Evolutionary conservation across 2,888 invertebrate species (phyloP).

Genomic region (Pocota personata): DNA sequence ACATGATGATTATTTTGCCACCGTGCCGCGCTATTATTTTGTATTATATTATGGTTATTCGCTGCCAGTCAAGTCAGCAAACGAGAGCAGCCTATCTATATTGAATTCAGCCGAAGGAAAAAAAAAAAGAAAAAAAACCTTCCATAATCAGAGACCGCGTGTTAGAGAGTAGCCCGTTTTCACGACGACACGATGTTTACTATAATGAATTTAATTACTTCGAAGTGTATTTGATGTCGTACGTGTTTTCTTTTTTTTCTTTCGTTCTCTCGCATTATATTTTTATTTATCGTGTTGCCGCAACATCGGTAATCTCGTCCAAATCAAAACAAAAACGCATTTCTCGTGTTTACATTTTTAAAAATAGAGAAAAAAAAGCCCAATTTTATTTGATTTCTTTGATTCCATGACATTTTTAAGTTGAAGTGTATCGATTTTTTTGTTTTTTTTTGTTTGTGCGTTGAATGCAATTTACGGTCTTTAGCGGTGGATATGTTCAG

Average conservation of each 20-base stretch:
- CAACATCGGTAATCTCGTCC: conserved; percentile 61
- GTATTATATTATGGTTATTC: conserved; percentile 62
- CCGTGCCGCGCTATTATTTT: conserved; percentile 47
- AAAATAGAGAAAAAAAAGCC: conserved; percentile 14
- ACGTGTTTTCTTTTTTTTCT: conserved; percentile 65
- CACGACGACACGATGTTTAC: conserved; percentile 70
- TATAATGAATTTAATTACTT: conserved; percentile 74
- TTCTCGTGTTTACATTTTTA: conserved; percentile 69
- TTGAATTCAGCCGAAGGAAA: conserved; percentile 68
- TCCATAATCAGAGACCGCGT: conserved; percentile 74
- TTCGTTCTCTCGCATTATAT: conserved; percentile 68
- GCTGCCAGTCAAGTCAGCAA: conserved; percentile 70
- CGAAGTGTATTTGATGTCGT: conserved; percentile 73
- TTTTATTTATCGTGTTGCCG: conserved; percentile 71
- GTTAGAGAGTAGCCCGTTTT: conserved; percentile 68
- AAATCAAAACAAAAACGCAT: conserved; percentile 73
- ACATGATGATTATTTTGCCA: conserved; percentile 39
- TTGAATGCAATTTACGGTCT: conserved; percentile 34
- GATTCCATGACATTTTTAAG: conserved; percentile 30
- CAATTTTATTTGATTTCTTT: not conserved
- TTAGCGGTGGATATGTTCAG: conserved; percentile 17
- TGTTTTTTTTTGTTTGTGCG: conserved; percentile 1
- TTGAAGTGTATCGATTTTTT: conserved; percentile 43
- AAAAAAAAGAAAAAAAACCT: conserved; percentile 66
- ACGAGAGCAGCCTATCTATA: conserved; percentile 59